A percentile compares a stretch with the other conserved stretches of the same genome.
These are phyloP conservation scores for Ivindomyrus marchei DNA, from an alignment of 2,113 vertebrate genomes.

Conservation along the genomic window DNA sequence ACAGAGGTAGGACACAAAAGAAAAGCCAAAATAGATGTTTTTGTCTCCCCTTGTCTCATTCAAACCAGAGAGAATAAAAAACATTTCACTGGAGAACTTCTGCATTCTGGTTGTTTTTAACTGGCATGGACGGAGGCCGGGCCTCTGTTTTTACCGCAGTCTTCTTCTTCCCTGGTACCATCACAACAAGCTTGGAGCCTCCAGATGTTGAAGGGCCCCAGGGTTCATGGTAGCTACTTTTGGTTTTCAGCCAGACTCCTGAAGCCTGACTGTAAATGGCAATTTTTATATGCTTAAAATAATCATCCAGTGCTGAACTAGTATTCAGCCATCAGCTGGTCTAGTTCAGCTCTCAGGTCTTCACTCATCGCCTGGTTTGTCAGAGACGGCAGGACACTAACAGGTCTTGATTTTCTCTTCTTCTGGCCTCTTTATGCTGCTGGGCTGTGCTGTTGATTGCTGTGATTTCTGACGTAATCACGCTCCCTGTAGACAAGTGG, in stretches of 20 bases:
- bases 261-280: neutral
- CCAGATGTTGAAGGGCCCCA: neutral
- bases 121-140: neutral
- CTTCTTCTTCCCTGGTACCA: neutral
- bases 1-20: no score
- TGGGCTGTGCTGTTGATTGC: neutral
- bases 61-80: neutral
- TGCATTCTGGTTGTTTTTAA: neutral
- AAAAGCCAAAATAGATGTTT: neutral
- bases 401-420: no score
- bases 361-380: no score
- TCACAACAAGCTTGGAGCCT: neutral
- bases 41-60: constrained; percentile 17
- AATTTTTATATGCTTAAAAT: neutral
- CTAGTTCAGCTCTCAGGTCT: no score
- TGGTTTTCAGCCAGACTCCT: neutral
- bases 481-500: neutral
- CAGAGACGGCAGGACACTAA: no score
- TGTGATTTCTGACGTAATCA: neutral
- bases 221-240: neutral
- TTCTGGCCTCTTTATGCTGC: neutral
- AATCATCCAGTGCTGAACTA: neutral
- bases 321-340: neutral
- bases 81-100: neutral
- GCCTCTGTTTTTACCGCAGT: neutral